Percentiles rank a stretch among this genome's conserved stretches.
These are phyloP conservation scores for Agrochola lota DNA, from an alignment of 2,888 invertebrate species.

Conservation along the genomic window DNA sequence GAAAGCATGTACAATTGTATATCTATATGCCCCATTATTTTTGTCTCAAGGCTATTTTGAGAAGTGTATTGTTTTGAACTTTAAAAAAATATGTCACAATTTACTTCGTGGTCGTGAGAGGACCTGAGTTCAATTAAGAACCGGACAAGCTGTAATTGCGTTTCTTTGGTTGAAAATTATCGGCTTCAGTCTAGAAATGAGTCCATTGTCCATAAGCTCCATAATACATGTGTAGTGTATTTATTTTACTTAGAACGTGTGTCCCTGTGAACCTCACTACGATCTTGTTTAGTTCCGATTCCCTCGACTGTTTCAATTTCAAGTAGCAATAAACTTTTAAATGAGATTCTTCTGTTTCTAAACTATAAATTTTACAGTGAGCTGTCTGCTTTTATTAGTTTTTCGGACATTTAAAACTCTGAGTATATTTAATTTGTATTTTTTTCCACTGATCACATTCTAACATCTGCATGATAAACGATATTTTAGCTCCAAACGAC, in stretches of 20 bases:
- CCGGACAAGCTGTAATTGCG: not conserved
- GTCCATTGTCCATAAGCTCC: not conserved
- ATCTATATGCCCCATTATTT: not conserved
- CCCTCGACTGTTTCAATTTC: not conserved
- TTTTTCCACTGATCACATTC: not conserved
- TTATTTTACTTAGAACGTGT: not conserved
- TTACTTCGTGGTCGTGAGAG: too few species aligned
- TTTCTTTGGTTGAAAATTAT: not conserved
- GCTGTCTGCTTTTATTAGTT: not conserved
- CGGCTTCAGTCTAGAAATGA: not conserved
- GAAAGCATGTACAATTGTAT: not conserved
- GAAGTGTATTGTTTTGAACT: too few species aligned
- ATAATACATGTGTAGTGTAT: not conserved
- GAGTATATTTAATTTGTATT: not conserved
- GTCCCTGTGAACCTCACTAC: not conserved
- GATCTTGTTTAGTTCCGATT: not conserved
- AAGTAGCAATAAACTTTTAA: not conserved
- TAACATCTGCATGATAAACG: not conserved
- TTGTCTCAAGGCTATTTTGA: not conserved
- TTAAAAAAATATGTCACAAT: not conserved
- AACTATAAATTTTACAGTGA: not conserved
- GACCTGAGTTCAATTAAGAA: not conserved
- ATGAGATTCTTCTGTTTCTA: not conserved
- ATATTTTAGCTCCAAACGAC: not conserved
- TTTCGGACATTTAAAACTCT: not conserved